Evolutionary conservation across 2,113 vertebrate genomes (phyloP).

Genomic region (Lontra canadensis): DNA sequence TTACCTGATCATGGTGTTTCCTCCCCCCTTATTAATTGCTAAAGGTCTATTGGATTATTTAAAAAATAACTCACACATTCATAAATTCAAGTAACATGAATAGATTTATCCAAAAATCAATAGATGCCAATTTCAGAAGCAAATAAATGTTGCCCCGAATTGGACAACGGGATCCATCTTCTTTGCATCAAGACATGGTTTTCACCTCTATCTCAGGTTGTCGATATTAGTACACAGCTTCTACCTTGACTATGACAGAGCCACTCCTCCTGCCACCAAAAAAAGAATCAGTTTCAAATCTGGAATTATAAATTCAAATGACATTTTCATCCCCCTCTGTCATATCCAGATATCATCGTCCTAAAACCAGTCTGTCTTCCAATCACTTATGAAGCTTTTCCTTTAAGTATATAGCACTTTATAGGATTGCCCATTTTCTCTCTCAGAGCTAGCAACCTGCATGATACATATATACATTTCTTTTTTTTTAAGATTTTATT

Average conservation of each 20-base stretch:
- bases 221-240: background rate
- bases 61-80: background rate
- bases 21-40: background rate
- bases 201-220: background rate
- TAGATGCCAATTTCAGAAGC: background rate
- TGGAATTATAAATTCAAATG: background rate
- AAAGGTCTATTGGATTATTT: background rate
- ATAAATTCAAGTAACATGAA: background rate
- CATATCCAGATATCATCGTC: background rate
- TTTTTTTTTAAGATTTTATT: background rate
- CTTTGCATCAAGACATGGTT: background rate
- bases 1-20: background rate
- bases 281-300: background rate
- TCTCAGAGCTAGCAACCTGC: background rate
- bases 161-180: background rate
- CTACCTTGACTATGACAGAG: background rate
- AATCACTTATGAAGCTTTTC: background rate
- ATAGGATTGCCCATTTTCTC: background rate
- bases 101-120: background rate
- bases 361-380: background rate
- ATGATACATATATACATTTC: background rate
- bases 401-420: background rate
- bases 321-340: background rate
- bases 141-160: background rate
- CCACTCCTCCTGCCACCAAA: background rate